Conservation (phyloP, 53 echinoderm and acorn worm species). For the Holothuria scabra region DNA sequence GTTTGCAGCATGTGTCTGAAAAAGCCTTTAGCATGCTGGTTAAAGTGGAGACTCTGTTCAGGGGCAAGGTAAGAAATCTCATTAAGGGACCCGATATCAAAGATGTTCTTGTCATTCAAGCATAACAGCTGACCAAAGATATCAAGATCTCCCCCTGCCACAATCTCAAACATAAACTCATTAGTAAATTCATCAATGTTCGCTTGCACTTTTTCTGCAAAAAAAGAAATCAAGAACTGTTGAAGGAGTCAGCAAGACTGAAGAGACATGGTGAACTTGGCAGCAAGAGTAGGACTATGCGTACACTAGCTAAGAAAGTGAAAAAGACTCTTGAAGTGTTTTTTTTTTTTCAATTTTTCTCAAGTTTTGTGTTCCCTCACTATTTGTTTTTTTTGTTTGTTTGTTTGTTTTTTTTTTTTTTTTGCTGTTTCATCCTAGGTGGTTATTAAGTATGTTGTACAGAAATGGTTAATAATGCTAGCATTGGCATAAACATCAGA, state of each 20-base stretch:
- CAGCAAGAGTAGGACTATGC: constrained; percentile 45
- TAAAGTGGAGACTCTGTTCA: constrained; percentile 30
- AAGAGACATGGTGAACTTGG: constrained; percentile 38
- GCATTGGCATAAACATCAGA: too few species aligned
- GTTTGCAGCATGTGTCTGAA: constrained; percentile 39
- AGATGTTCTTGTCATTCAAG: constrained; percentile 27
- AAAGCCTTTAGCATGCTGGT: constrained; percentile 40
- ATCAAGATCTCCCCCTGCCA: constrained; percentile 11
- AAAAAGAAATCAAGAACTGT: neutral
- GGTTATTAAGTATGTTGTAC: too few species aligned
- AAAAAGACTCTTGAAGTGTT: too few species aligned
- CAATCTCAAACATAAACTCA: constrained; percentile 40
- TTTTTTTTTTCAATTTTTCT: too few species aligned
- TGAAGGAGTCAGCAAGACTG: neutral
- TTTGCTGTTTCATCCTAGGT: too few species aligned
- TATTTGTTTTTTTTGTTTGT: too few species aligned
- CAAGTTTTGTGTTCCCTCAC: too few species aligned
- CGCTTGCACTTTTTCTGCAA: constrained; percentile 50
- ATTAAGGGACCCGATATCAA: constrained; percentile 34
- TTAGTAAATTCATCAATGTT: constrained; percentile 40
- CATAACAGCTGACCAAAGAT: constrained; percentile 26
- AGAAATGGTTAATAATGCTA: too few species aligned
- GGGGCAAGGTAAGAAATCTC: neutral
- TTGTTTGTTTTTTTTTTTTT: too few species aligned
- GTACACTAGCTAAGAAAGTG: constrained; percentile 27